Evolutionary conservation across 2,797 vertebrate species (phyloP).

Genomic region (Squalus acanthias): DNA sequence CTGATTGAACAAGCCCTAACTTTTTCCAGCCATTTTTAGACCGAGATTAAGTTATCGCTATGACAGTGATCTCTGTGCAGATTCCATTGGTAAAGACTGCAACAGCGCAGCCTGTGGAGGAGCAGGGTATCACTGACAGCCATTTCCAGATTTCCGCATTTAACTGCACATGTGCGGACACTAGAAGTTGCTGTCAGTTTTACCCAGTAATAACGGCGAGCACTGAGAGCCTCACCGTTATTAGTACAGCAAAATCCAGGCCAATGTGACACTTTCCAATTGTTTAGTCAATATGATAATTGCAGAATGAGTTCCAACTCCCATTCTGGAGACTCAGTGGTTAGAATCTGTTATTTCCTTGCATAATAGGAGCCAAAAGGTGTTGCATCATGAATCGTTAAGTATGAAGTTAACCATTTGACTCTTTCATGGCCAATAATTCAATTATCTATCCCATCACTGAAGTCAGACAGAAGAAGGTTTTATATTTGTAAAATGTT

Average conservation of each 20-base stretch:
- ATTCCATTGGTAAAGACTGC: too few species aligned
- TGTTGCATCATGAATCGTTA: neutral
- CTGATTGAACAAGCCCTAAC: too few species aligned
- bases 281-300: neutral
- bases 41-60: too few species aligned
- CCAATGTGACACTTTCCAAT: neutral
- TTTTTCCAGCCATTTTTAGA: too few species aligned
- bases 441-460: neutral
- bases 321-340: neutral
- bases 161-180: too few species aligned
- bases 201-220: too few species aligned
- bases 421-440: neutral
- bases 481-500: neutral
- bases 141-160: too few species aligned
- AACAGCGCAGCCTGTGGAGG: too few species aligned
- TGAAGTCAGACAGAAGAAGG: neutral
- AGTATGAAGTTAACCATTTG: neutral
- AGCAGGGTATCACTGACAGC: too few species aligned
- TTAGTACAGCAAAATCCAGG: neutral
- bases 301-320: neutral
- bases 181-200: too few species aligned
- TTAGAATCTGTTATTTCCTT: neutral
- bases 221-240: too few species aligned
- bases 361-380: neutral
- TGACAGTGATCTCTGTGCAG: too few species aligned